Evolutionary conservation across 1,140 invertebrate genomes (phyloP).

Genomic region (Tribolium madens): DNA sequence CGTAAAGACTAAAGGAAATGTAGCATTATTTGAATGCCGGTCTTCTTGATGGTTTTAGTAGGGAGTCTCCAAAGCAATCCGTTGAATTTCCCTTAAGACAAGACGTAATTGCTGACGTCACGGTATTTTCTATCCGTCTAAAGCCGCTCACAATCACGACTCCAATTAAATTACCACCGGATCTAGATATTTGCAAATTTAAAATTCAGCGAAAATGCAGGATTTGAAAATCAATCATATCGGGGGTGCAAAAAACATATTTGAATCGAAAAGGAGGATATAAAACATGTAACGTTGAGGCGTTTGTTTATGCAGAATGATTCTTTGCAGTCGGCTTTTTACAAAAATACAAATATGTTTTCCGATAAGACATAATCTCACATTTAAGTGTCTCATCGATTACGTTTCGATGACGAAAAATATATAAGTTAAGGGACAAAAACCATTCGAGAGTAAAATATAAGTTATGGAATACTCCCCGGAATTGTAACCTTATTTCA

Average conservation of each 20-base stretch:
- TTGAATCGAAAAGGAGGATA: not conserved
- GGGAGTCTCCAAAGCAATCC: not conserved
- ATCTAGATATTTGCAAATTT: slow-evolving; percentile 29
- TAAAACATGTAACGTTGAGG: not conserved
- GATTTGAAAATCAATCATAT: slow-evolving; percentile 22
- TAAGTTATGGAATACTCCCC: slow-evolving; percentile 22
- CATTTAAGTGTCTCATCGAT: slow-evolving; percentile 30
- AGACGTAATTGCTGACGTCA: slow-evolving; percentile 29
- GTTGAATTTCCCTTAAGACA: slow-evolving; percentile 30
- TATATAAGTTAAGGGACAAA: slow-evolving; percentile 24
- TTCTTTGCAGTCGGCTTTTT: not conserved
- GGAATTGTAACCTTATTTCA: slow-evolving; percentile 30
- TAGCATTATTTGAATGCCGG: slow-evolving; percentile 10
- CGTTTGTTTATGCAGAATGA: not conserved
- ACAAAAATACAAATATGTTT: not conserved
- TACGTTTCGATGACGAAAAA: slow-evolving; percentile 8
- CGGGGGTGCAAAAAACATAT: not conserved
- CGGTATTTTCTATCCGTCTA: slow-evolving; percentile 9
- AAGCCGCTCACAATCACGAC: slow-evolving; percentile 34
- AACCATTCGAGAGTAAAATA: slow-evolving; percentile 28
- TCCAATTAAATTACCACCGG: slow-evolving; percentile 25
- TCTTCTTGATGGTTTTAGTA: not conserved
- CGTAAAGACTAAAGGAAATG: slow-evolving; percentile 3
- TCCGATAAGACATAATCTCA: not conserved
- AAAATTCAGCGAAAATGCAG: slow-evolving; percentile 11